phyloP scores from a whole-genome alignment of 2,888 invertebrate species.

The Xiphydria camelus region DNA sequence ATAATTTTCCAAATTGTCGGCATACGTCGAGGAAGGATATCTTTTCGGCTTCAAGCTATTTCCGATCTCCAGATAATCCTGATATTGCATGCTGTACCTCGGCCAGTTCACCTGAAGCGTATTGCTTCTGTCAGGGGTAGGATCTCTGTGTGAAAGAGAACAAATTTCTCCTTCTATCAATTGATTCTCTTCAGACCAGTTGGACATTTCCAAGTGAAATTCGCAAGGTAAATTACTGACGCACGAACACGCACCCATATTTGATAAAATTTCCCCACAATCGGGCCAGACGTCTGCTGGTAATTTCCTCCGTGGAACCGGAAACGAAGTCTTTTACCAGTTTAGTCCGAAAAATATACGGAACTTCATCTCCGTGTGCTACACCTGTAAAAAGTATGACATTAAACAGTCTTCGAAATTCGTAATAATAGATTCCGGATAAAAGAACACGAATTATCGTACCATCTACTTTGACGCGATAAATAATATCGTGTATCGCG shows the following conservation, averaged over 20 bases:
- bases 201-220: neutral
- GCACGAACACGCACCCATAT: neutral
- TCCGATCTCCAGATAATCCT: neutral
- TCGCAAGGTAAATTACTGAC: neutral
- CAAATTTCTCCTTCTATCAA: neutral
- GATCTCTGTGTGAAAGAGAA: neutral
- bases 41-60: neutral
- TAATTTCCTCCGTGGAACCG: neutral
- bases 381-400: neutral
- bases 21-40: neutral
- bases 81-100: neutral
- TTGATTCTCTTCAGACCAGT: no score
- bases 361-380: neutral
- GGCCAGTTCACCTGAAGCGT: neutral
- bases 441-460: neutral
- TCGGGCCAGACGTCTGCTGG: neutral
- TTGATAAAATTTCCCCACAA: neutral
- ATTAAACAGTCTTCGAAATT: neutral
- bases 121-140: neutral
- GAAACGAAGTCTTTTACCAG: neutral
- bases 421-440: neutral
- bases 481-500: neutral
- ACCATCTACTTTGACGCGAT: neutral
- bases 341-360: neutral
- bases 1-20: neutral